A percentile compares a stretch with the other conserved stretches of the same genome.
Conservation (phyloP, 2,888 invertebrate genomes). For the Linyphia triangularis region DNA sequence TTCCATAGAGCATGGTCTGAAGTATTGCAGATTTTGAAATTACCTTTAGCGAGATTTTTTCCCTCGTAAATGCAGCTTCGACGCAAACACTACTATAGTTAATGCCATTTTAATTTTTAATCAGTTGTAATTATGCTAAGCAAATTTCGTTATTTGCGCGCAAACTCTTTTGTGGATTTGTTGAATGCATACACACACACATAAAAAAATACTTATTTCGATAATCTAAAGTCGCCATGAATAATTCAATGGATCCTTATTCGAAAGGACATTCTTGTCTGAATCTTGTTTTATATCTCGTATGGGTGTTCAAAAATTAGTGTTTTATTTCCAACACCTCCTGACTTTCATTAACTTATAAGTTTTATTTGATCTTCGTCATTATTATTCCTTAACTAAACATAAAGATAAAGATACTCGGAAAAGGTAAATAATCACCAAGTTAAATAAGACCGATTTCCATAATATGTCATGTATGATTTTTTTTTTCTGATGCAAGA, state of each 20-base stretch:
- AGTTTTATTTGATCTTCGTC: too few species aligned
- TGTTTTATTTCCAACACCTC: not conserved
- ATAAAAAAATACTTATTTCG: too few species aligned
- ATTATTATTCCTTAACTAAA: too few species aligned
- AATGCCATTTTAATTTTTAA: not conserved
- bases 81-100: not conserved
- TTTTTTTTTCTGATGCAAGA: too few species aligned
- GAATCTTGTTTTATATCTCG: not conserved
- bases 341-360: too few species aligned
- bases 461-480: too few species aligned
- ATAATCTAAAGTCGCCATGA: not conserved
- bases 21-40: not conserved
- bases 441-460: too few species aligned
- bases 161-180: too few species aligned
- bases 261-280: not conserved
- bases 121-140: not conserved
- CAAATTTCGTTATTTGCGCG: not conserved
- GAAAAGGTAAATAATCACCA: too few species aligned
- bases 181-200: too few species aligned
- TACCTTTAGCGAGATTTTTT: not conserved
- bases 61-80: not conserved
- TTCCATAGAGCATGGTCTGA: too few species aligned
- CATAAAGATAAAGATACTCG: too few species aligned
- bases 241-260: not conserved
- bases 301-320: not conserved